phyloP scores from a whole-genome alignment of 2,888 invertebrate genomes.

The Meiosimyza decipiens region DNA sequence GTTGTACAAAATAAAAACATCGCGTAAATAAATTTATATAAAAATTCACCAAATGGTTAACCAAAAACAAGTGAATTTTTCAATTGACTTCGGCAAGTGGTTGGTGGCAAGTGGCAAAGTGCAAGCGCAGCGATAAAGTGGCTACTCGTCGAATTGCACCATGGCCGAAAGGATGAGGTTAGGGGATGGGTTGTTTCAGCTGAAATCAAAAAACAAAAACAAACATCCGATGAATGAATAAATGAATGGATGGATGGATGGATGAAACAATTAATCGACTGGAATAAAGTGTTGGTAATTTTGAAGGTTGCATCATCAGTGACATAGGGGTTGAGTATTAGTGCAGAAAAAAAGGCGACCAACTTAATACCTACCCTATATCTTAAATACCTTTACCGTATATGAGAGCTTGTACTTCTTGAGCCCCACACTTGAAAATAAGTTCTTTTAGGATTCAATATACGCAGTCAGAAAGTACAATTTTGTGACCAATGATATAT shows the following conservation, averaged over 20 bases:
- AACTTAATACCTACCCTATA: no score
- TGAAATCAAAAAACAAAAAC: no score
- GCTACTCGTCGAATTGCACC: not conserved
- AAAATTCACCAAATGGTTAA: constrained; percentile 38
- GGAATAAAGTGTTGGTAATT: constrained; percentile 40
- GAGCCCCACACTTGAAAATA: no score
- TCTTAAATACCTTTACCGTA: no score
- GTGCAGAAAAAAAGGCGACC: no score
- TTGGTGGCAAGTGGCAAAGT: constrained; percentile 6
- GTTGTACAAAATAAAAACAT: constrained; percentile 4
- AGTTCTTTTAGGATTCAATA: no score
- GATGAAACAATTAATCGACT: constrained; percentile 41
- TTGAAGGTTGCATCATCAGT: constrained; percentile 13
- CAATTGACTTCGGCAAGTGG: constrained; percentile 34
- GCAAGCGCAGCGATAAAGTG: constrained; percentile 3
- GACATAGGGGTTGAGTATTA: not conserved
- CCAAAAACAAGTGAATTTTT: constrained; percentile 42
- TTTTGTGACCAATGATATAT: no score
- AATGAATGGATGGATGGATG: constrained; percentile 1
- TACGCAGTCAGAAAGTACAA: no score
- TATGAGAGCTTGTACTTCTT: no score
- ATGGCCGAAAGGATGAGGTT: not conserved
- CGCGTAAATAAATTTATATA: constrained; percentile 33
- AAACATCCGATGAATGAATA: not conserved
- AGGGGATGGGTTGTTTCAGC: not conserved